A percentile compares a stretch with the other conserved stretches of the same genome.
Evolutionary conservation across 2,113 vertebrate species (phyloP).

Genomic region (Prionailurus bengalensis): DNA sequence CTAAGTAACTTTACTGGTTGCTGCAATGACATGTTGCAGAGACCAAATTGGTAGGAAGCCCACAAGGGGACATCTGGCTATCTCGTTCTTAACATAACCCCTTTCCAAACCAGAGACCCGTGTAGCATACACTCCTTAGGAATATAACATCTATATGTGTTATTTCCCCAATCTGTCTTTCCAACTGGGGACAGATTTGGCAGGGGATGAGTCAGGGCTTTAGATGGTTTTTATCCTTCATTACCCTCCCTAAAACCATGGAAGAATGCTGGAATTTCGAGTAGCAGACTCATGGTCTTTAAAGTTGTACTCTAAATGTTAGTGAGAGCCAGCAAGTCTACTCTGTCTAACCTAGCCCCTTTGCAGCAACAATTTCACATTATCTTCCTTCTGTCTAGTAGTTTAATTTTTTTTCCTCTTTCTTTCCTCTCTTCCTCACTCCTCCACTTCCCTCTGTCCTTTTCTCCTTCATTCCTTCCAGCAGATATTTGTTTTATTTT

Average conservation of each 20-base stretch:
- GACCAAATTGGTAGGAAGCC: background rate
- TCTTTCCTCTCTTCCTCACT: background rate
- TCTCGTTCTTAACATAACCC: background rate
- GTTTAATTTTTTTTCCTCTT: background rate
- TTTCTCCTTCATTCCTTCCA: background rate
- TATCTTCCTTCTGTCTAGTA: background rate
- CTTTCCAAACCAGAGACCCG: background rate
- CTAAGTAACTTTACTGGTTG: background rate
- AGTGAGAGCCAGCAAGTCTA: background rate
- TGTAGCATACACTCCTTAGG: background rate
- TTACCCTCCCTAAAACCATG: background rate
- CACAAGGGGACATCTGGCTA: background rate
- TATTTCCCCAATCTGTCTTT: background rate
- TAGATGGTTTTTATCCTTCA: background rate
- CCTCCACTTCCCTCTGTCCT: background rate
- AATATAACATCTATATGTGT: background rate
- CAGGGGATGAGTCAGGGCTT: background rate
- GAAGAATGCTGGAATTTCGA: background rate
- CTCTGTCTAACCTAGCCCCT: background rate
- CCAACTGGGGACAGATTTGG: background rate
- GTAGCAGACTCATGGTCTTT: background rate
- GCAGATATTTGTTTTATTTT: slow-evolving; percentile 1
- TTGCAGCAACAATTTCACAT: background rate
- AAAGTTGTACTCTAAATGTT: background rate
- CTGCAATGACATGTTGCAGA: background rate